Percentiles rank a stretch among this genome's conserved stretches.
Conservation (phyloP, 2,113 vertebrate species). For the Mesoclemmys tuberculata region DNA sequence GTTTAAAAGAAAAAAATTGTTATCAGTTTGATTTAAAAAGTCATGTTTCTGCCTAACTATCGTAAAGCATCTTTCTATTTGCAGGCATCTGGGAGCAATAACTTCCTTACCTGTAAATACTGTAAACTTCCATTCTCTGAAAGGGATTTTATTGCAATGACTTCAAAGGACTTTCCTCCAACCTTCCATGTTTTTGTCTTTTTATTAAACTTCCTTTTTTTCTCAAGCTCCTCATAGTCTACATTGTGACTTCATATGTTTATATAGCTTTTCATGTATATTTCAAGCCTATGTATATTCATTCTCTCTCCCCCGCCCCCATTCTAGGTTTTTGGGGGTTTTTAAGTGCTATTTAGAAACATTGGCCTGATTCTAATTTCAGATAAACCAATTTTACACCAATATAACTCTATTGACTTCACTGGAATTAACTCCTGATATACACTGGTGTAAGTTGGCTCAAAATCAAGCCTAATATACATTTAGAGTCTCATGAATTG, state of each 20-base stretch:
- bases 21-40: conserved; percentile 29
- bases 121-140: conserved; percentile 49
- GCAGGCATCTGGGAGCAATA: conserved; percentile 65
- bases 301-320: conserved; percentile 56
- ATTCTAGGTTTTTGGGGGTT: conserved; percentile 37
- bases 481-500: background rate
- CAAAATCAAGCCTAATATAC: conserved; percentile 4
- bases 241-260: conserved; percentile 69
- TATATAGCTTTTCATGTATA: conserved; percentile 63
- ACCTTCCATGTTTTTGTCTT: conserved; percentile 64
- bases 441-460: conserved; percentile 4
- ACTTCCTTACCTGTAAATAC: conserved; percentile 59
- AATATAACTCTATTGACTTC: background rate
- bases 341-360: conserved; percentile 5
- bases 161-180: conserved; percentile 66
- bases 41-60: conserved; percentile 64
- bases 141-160: conserved; percentile 57
- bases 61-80: conserved; percentile 66
- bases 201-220: conserved; percentile 72
- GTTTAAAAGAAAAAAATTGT: conserved; percentile 39
- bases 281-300: conserved; percentile 63
- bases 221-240: conserved; percentile 69
- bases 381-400: conserved; percentile 21
- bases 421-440: background rate
- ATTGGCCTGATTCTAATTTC: background rate